phyloP scores from a whole-genome alignment of 2,797 vertebrate species.

The Stomatorhinus walkeri region DNA sequence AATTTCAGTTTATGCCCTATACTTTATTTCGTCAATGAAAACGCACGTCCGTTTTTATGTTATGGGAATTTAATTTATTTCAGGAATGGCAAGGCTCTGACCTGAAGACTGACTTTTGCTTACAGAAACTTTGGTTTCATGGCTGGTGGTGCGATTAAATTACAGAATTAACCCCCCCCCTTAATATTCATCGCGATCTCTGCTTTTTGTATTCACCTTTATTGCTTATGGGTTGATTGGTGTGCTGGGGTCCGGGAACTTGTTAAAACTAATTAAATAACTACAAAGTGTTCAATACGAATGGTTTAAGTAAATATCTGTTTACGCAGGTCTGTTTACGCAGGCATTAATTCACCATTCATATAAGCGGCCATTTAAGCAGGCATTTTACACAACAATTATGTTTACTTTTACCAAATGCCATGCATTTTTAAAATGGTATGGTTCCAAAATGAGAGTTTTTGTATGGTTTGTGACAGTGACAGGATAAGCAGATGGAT shows the following conservation, averaged over 20 bases:
- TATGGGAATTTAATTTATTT: background rate
- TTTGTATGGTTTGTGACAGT: background rate
- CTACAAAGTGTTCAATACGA: background rate
- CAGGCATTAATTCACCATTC: background rate
- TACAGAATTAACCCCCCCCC: background rate
- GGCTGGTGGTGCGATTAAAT: background rate
- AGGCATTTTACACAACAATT: background rate
- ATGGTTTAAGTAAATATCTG: background rate
- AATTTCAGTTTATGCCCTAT: conserved; percentile 6
- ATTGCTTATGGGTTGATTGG: background rate
- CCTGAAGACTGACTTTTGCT: background rate
- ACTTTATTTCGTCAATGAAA: background rate
- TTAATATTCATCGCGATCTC: background rate
- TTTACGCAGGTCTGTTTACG: background rate
- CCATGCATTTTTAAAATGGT: background rate
- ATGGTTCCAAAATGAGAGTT: background rate
- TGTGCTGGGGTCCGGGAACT: background rate
- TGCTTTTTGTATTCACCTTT: background rate
- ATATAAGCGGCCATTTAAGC: background rate
- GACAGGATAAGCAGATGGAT: background rate
- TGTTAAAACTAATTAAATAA: background rate
- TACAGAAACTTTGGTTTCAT: background rate
- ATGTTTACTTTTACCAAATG: background rate
- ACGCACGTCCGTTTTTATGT: background rate
- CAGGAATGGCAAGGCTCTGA: background rate